Percentiles rank a stretch among this genome's conserved stretches.
Evolutionary conservation across 2,113 vertebrate species (phyloP).

Genomic region (Arenaria interpres): DNA sequence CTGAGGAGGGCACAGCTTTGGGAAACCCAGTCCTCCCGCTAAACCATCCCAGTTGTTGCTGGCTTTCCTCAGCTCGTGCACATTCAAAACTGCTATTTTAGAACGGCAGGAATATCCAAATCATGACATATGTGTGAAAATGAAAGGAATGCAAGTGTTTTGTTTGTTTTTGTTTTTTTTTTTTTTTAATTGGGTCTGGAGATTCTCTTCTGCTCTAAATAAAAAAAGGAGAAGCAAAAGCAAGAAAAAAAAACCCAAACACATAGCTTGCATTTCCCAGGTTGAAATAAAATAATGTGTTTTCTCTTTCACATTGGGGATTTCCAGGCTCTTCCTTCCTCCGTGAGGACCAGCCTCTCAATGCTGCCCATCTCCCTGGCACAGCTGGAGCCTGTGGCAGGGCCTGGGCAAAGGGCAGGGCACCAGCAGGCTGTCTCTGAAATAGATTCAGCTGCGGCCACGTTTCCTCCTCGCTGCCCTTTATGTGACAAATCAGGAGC

Average conservation of each 20-base stretch:
- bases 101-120: background rate
- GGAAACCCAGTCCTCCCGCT: background rate
- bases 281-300: background rate
- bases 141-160: slow-evolving; percentile 1
- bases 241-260: background rate
- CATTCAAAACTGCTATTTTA: background rate
- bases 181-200: background rate
- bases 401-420: background rate
- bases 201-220: background rate
- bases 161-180: background rate
- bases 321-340: slow-evolving; percentile 1
- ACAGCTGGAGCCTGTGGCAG: background rate
- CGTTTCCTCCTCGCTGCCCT: background rate
- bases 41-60: background rate
- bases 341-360: accelerated
- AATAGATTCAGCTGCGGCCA: background rate
- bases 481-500: background rate
- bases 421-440: background rate
- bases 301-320: background rate
- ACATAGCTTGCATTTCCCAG: background rate
- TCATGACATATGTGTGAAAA: background rate
- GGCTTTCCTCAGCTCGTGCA: background rate
- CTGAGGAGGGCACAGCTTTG: background rate
- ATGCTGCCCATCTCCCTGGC: accelerated
- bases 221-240: background rate